Evolutionary conservation across 2,888 invertebrate species (phyloP), one percentile per base, ranked within the genome.

Genomic region (Euspilapteryx auroguttella): DNA sequence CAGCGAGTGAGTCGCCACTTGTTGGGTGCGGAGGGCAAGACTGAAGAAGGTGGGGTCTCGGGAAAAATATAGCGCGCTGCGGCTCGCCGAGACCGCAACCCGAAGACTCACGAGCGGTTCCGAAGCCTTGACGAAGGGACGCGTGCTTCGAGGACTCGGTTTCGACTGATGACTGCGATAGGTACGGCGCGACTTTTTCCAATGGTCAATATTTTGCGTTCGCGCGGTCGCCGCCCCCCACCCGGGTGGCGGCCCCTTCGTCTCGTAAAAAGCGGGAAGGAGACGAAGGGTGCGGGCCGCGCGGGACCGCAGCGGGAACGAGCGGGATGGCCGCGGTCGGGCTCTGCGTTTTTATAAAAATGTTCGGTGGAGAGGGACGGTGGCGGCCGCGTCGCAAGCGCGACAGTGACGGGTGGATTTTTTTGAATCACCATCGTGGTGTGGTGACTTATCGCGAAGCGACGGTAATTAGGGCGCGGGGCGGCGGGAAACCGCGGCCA

Each of bases 151-250:
- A 51, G 61, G 63, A 66, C 69, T 68, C 69, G 50, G 68, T 73
- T 71, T 66, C 73, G 71, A 76, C 76, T 76, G 77, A 76, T 76
- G 76, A 69, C 71, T 75, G 73, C 69, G 76, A 75, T n/a, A n/a
- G n/a, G n/a, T 76, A 71, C 73, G 75, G 68, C 63, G 68, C 69
- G 73, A 73, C 73, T 76, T 76, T 76, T 76, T 77, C 75, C 76
- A 69, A 76, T 77, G 77, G 76, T 77, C 77, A 77, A 77, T 77
- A 77, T 77, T 77, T 77, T 69, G 75, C 71, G 75, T 75, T 75
- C 68, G 65, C 71, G 68, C 59, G 68, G 68, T 71, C 65, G 64
- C 68, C 71, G 66, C 73, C 69, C 59, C 68, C 45, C 71, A 63
- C 69, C 55, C 65, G 63, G 65, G 66, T 58, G 49, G 52, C 42